Conservation (phyloP, 2,113 vertebrate species). For the Balaeniceps rex region DNA sequence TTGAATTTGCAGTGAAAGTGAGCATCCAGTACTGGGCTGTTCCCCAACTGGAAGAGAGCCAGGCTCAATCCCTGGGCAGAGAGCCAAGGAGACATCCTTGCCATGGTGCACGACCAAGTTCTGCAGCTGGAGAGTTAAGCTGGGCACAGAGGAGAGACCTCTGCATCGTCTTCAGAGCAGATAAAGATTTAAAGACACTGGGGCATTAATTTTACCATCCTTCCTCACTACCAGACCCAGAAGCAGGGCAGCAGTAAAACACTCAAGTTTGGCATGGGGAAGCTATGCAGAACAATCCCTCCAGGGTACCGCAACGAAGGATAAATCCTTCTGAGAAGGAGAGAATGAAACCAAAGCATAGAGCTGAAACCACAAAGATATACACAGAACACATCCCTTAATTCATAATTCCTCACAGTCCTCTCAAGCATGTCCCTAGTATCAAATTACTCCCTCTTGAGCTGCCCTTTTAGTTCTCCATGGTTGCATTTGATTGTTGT, state of each 20-base stretch:
- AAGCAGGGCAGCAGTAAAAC: background rate
- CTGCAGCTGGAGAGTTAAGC: background rate
- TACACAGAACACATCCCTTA: background rate
- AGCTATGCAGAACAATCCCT: background rate
- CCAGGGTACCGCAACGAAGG: background rate
- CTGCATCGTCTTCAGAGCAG: background rate
- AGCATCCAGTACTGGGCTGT: background rate
- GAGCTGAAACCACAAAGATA: background rate
- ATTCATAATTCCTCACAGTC: background rate
- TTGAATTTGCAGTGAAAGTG: background rate
- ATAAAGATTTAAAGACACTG: background rate
- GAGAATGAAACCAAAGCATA: background rate
- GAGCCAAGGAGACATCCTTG: background rate
- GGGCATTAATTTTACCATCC: background rate
- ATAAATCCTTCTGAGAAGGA: background rate
- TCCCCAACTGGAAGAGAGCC: constrained; percentile 30
- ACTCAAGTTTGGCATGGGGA: background rate
- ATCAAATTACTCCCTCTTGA: background rate
- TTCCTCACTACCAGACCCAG: background rate
- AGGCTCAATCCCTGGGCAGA: background rate
- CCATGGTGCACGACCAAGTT: background rate
- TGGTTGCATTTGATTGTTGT: background rate
- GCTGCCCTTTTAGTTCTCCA: background rate
- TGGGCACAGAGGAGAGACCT: background rate
- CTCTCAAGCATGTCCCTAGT: background rate